Conservation (phyloP, 2,113 vertebrate genomes). For the cattle (Bos taurus) region ARS-UCD2.0 NC_037339.1:48603501-48604000, state of each 20-base stretch:
- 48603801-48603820: background rate
- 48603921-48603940: background rate
- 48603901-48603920: background rate
- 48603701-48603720: background rate
- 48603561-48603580: background rate
- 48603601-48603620: background rate
- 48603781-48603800: constrained; percentile 27
- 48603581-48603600: background rate
- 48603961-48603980: background rate
- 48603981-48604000: background rate
- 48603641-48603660: background rate
- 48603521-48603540: background rate
- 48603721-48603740: background rate
- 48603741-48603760: background rate
- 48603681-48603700: background rate
- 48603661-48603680: background rate
- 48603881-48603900: background rate
- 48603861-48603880: background rate
- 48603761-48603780: background rate
- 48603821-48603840: background rate
- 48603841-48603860: background rate
- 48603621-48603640: background rate
- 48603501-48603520: background rate
- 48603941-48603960: background rate
- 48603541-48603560: background rate